Evolutionary conservation across 2,113 vertebrate species (phyloP), one percentile per base, ranked within the genome.

Genomic region (Triplophysa rosa): DNA sequence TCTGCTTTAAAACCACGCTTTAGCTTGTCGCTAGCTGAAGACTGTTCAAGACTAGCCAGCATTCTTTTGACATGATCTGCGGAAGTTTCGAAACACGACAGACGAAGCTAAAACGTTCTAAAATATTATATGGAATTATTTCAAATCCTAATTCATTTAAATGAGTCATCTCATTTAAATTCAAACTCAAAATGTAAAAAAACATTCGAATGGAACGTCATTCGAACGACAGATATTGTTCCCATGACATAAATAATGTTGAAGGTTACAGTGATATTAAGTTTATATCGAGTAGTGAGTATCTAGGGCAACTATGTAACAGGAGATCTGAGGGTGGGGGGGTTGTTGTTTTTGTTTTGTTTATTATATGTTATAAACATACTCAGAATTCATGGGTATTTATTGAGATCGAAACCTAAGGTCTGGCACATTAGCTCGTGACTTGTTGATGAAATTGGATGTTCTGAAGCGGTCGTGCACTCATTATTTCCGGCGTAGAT

Each of bases 401-500:
- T 14, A 56, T 59, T 49, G 67, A 75, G 52, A 29, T 61, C 67
- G 59, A 69, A 76, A 58, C 17, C 58, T 2, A 71, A 61, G 42
- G 61, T 59, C 33, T 77, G 24, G 23, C 56, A 63, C 12, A 29
- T 76, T 77, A 29, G 23, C 74, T 77, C 26, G 74, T 56, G 79
- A 78, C 52, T 49, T 70, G 40, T 45, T 73, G 47, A 77, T 68
- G 61, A 80, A 67, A 80, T 74, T 72, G 24, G 29, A 68, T 80
- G 77, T 37, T 21, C 69, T 74, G 68, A 78, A 54, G 77, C 77
- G 42, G 69, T 64, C 23, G 81, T 65, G 64, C 75, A 79, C 40
- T 67, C 63, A 59, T 71, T 58, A 68, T 85, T 81, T 85, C 84
- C 84, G 84, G 79, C 67, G 59, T 81, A 73, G 74, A 77, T 56